Percentiles rank a stretch among this genome's conserved stretches.
Evolutionary conservation across 2,113 vertebrate species (phyloP).

Genomic region (Pteronura brasiliensis): DNA sequence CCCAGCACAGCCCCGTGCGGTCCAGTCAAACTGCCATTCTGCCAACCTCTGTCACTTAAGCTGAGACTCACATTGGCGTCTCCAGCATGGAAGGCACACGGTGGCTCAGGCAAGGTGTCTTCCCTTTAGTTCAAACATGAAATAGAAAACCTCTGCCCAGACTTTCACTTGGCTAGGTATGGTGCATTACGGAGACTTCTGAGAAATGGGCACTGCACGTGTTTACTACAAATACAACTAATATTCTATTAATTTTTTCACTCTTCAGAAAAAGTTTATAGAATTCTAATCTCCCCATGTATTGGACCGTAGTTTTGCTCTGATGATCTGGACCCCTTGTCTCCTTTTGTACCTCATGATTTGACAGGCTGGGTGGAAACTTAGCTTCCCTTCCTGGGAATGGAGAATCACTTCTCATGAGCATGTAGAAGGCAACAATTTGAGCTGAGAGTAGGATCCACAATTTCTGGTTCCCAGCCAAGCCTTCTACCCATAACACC

Average conservation of each 20-base stretch:
- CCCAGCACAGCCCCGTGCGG: rapidly evolving
- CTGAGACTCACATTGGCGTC: background rate
- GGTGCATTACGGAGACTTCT: background rate
- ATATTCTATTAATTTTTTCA: background rate
- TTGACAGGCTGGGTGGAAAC: background rate
- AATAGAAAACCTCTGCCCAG: background rate
- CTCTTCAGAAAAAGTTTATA: background rate
- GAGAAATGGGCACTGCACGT: background rate
- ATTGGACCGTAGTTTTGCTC: background rate
- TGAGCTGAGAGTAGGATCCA: background rate
- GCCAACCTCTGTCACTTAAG: background rate
- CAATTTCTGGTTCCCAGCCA: background rate
- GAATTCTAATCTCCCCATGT: background rate
- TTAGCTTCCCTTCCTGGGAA: background rate
- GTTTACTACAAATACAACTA: background rate
- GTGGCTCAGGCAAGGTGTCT: background rate
- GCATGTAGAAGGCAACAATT: background rate
- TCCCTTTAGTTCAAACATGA: background rate
- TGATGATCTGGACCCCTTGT: background rate
- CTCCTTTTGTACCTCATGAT: background rate
- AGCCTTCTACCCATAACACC: background rate
- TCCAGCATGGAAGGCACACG: background rate
- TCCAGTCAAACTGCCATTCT: background rate
- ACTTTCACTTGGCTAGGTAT: background rate
- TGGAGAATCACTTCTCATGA: background rate